These are phyloP conservation scores for Nothobranchius furzeri DNA, from an alignment of 2,113 vertebrate genomes.

Conservation along the genomic window DNA sequence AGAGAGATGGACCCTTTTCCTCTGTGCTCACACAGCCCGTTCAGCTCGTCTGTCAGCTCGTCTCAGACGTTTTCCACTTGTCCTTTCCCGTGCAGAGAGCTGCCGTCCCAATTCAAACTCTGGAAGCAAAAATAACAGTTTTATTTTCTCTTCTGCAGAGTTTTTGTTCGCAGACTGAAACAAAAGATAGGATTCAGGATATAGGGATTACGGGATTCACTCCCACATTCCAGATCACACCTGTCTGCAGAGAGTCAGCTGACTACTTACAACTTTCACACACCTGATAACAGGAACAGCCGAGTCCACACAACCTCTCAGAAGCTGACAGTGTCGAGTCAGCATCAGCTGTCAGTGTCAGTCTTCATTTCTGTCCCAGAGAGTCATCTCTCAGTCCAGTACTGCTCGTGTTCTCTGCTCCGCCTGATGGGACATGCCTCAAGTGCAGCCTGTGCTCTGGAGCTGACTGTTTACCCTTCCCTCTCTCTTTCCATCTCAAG, in stretches of 20 bases:
- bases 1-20: background rate
- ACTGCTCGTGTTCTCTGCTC: conserved; percentile 12
- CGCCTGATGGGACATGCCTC: conserved; percentile 24
- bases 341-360: conserved; percentile 53
- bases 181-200: too few relatives aligned
- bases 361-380: conserved; percentile 40
- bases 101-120: conserved; percentile 29
- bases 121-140: background rate
- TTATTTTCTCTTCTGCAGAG: background rate
- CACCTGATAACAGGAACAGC: conserved; percentile 15
- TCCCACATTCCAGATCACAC: background rate
- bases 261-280: conserved; percentile 30
- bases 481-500: background rate
- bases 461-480: conserved; percentile 10
- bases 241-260: background rate
- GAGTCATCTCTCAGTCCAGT: background rate
- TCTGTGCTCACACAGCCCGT: background rate
- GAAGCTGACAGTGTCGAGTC: conserved; percentile 41
- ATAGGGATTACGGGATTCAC: too few relatives aligned
- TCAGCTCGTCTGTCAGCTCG: background rate
- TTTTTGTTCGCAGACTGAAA: too few relatives aligned
- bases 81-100: background rate
- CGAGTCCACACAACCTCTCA: background rate
- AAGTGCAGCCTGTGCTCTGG: conserved; percentile 14
- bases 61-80: conserved; percentile 11